Evolutionary conservation across 2,797 vertebrate species (phyloP).

Genomic region (Melanotaenia boesemani): DNA sequence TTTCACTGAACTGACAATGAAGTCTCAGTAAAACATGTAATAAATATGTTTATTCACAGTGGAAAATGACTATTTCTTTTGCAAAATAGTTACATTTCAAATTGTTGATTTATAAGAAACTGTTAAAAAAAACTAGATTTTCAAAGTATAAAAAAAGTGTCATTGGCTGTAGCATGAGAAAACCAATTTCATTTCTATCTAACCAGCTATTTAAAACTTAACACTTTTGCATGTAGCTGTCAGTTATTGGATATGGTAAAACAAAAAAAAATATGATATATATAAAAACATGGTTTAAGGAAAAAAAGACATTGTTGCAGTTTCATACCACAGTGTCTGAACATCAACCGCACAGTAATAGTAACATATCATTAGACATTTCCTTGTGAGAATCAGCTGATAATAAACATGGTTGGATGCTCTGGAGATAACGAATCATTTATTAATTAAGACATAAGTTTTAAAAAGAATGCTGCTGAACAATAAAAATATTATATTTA

Average conservation of each 20-base stretch:
- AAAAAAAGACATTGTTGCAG: not conserved
- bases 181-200: not conserved
- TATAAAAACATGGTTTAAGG: not conserved
- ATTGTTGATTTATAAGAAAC: not conserved
- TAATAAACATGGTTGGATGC: not conserved
- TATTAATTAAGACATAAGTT: slow-evolving; percentile 36
- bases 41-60: not conserved
- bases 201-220: not conserved
- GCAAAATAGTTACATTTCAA: not conserved
- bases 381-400: not conserved
- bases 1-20: not conserved
- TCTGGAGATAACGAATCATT: slow-evolving; percentile 26
- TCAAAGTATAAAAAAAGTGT: not conserved
- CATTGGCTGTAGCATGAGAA: not conserved
- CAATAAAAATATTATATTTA: slow-evolving; percentile 13
- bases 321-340: not conserved
- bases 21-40: not conserved
- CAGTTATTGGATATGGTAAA: not conserved
- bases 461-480: not conserved
- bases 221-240: not conserved
- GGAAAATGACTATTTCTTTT: not conserved
- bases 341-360: not conserved
- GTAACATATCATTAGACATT: not conserved
- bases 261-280: not conserved
- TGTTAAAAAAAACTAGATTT: not conserved